Evolutionary conservation across 2,797 vertebrate species (phyloP), one percentile per base, ranked within the genome.

Genomic region (Melanotaenia trifasciata): DNA sequence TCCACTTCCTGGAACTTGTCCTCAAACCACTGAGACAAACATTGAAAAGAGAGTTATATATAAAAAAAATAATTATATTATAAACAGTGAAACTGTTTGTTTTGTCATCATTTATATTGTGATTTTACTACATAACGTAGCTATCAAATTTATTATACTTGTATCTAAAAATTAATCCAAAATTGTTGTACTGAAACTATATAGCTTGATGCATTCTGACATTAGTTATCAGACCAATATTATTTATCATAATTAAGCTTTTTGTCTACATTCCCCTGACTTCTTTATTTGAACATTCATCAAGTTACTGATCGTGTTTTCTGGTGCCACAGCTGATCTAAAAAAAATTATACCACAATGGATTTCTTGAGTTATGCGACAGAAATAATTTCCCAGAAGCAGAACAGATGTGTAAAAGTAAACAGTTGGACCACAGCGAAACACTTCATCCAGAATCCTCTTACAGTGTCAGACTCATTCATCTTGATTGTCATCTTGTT

Each of bases 401-500:
- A 58, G 40, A 5, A 26, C 33, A 61, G 26, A 62, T 67, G n/a
- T 3, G 14, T 5, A 53, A n/a, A 40, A 54, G 24, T 60, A 10
- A 16, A 6, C 5, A 20, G 22, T 36, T 6, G 32, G 38, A 64
- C 43, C 24, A 56, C 18, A 26, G 32, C 7, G n/a, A 64, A 70
- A 62, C 33, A 30, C 14, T 58, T 56, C 26, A 45, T 28, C 50
- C 59, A 11, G 33, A n/a, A 28, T 62, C 30, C 18, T 85, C 97
- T 96, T 91, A 99, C 98, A 7, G 96, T 94, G 88, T 99, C 97
- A 0, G 97, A 97, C 77, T 99, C 97, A 0, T 98, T 98, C 93
- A 99, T 99, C 94, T 98, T 99, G 90, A 99, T 96, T 78, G 98
- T 98, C 97, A 99, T 98, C 94, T 99, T 99, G 93, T 96, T 99